Conservation (phyloP, 2,888 invertebrate species). For the Polia nebulosa region DNA sequence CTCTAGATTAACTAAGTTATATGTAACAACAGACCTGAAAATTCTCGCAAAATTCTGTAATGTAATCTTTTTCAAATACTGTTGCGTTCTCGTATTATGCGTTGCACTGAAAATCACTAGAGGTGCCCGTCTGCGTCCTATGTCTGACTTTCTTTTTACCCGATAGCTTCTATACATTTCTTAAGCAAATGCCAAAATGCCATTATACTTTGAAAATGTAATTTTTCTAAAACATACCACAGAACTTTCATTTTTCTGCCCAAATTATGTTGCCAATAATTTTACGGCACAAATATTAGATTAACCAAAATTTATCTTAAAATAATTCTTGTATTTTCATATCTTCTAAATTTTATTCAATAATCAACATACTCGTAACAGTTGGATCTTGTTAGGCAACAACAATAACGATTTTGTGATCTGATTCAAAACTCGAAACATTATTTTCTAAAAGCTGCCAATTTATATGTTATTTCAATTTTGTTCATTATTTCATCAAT, state of each 20-base stretch:
- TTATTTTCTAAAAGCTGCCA: background rate
- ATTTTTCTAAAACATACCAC: background rate
- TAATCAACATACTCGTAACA: background rate
- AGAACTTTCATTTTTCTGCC: background rate
- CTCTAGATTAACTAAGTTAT: slow-evolving; percentile 16
- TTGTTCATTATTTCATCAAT: slow-evolving; percentile 7
- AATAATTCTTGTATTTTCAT: no score
- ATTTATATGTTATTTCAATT: slow-evolving; percentile 2
- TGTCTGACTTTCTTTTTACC: slow-evolving; percentile 70
- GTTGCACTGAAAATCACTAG: slow-evolving; percentile 48
- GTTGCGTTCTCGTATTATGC: slow-evolving; percentile 45
- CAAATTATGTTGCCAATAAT: background rate
- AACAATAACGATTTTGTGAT: background rate
- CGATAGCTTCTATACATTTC: slow-evolving; percentile 29
- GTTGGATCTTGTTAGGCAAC: background rate
- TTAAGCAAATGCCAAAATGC: slow-evolving; percentile 9
- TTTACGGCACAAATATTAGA: background rate
- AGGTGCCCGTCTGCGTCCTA: slow-evolving; percentile 79
- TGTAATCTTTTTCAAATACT: slow-evolving; percentile 33
- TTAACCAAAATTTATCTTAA: background rate
- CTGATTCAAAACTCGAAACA: background rate
- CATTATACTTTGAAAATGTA: background rate
- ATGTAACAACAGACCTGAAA: background rate
- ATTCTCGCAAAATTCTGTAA: slow-evolving; percentile 12
- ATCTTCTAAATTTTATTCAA: background rate